Base-by-base conservation (phyloP, 2,888 invertebrate genomes). In the Spatulosminthurus flaviceps region DNA sequence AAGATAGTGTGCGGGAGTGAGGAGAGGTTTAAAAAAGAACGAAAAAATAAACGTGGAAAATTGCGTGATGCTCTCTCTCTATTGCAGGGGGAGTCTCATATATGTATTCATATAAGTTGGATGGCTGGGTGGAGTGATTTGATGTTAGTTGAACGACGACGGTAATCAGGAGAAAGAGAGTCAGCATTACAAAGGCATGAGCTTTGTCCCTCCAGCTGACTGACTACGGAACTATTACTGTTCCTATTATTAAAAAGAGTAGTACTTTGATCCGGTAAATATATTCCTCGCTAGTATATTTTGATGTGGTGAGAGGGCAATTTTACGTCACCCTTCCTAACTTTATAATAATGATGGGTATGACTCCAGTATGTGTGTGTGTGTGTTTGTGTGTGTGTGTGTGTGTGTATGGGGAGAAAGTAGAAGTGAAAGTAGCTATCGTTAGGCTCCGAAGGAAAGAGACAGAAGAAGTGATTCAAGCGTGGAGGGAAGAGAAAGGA, bases 261-360 rank as follows among this genome's bases (percentile, higher is more conserved):
- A 64, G 66, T 64, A 28, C 75, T 75, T 75, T 75, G 75, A 75
- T 75, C 75, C 75, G n/a, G 64, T 75, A 75, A 75, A 64, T 66
- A 75, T 64, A 75, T 66, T 75, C 64, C 34, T 64, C 61, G 24
- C 64, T 22, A 74, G 64, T 75, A 42, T 61, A 60, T 64, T 64
- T 41, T 64, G 24, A 22, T 64, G 64, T 64, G 64, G 64, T 64
- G 64, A 64, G n/a, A 64, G 64, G 64, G 22, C 64, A 64, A 64
- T 64, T 64, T 64, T 2, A 26, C 64, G 22, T 64, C 24, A 64
- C 64, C n/a, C 64, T n/a, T 26, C 64, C 21, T 22, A 26, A 64
- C 64, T 64, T 64, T 64, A 64, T 64, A 64, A 64, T 64, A 16
- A 64, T 64, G 24, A 24, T 64, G 11, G 21, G 19, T 60, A 60